phyloP scores from a whole-genome alignment of 2,888 invertebrate genomes.

The Schizotus pectinicornis region DNA sequence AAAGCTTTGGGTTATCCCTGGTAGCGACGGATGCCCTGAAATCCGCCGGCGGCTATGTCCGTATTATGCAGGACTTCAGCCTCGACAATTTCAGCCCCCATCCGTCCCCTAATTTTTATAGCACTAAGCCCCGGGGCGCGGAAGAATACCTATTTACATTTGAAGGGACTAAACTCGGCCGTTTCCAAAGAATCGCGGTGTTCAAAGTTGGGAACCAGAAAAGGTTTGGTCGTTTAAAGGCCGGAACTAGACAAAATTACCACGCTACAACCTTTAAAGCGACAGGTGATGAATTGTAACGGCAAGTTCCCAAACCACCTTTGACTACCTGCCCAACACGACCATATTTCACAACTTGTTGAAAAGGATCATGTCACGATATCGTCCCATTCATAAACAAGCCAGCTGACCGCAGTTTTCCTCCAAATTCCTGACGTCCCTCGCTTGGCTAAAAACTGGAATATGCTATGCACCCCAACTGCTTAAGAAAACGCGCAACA shows the following conservation, averaged over 20 bases:
- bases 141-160: no score
- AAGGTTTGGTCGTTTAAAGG: background rate
- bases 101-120: no score
- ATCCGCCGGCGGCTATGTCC: background rate
- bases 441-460: no score
- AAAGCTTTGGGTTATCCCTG: conserved; percentile 43
- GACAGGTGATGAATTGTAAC: conserved; percentile 30
- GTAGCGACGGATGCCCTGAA: conserved; percentile 15
- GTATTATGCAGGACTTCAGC: background rate
- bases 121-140: no score
- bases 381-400: conserved; percentile 12
- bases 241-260: background rate
- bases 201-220: background rate
- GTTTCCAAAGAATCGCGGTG: no score
- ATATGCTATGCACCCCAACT: no score
- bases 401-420: no score
- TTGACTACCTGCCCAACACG: conserved; percentile 19
- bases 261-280: conserved; percentile 13
- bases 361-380: conserved; percentile 20
- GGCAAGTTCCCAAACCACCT: conserved; percentile 17
- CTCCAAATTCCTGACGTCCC: no score
- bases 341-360: conserved; percentile 21
- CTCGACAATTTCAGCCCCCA: background rate
- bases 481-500: no score
- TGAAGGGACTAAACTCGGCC: no score